Evolutionary conservation across 1,140 invertebrate species (phyloP), one percentile per base, ranked within the genome.

Genomic region (Drosophila elegans): DNA sequence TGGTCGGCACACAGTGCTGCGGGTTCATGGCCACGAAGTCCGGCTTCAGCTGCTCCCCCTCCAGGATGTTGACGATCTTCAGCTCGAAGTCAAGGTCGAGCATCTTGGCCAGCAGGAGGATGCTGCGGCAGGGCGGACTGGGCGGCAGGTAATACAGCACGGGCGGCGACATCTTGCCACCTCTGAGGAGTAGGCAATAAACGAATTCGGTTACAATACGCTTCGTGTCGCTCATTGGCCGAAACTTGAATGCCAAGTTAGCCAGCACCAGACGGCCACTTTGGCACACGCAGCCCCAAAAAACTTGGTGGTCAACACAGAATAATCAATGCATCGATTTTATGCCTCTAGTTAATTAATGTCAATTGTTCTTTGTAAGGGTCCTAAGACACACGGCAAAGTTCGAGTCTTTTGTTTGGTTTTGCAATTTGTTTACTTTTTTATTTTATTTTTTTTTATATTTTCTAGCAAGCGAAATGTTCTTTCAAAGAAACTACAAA

Each of bases 1-100:
- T 93, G 0, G 95, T 94, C 21, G 96, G 95, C 63, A 96, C 91
- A n/a, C 93, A 94, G 72, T 96, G 95, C 52, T 94, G 94, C 3
- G 94, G 94, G 92, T 95, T 95, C 53, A 96, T 93, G 94, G 94
- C 66, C 64, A 92, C 73, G 62, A 91, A 94, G 63, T 94, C 94
- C 3, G 93, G 93, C 29, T 92, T 93, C 32, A 93, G 68, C 25
- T 94, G 92, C 48, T 95, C 94, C 0, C 94, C 94, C 64, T 92
- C 90, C 10, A 93, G 41, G 11, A 94, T 84, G 76, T 95, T 93
- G 21, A 95, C 56, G 21, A 81, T 62, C 81, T 93, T 93, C n/a
- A 94, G 76, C 51, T 95, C 93, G 34, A 95, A 77, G 38, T 93
- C 77, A 6, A 95, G 59, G 29, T 93, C 94, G 36, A 95, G 85